A percentile compares a stretch with the other conserved stretches of the same genome.
phyloP scores from a whole-genome alignment of 1,140 invertebrate genomes.

The Olivierus martensii region DNA sequence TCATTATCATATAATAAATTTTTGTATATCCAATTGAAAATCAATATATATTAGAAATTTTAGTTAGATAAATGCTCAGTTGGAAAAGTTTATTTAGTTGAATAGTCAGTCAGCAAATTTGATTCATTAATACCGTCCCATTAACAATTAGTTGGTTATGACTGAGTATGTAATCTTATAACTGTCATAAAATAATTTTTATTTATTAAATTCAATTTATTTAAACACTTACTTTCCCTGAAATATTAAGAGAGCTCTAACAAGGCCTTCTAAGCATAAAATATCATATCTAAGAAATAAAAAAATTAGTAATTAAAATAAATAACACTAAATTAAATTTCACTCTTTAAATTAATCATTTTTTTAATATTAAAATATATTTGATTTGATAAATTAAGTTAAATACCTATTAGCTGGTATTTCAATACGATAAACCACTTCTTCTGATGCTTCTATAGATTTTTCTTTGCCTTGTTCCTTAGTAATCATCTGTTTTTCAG shows the following conservation, averaged over 20 bases:
- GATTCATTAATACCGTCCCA: too few species aligned
- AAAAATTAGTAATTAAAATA: neutral
- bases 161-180: too few species aligned
- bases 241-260: constrained; percentile 71
- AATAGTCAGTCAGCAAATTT: too few species aligned
- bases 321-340: constrained; percentile 1
- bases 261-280: constrained; percentile 85
- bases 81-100: too few species aligned
- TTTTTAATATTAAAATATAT: constrained; percentile 12
- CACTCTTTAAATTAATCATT: neutral
- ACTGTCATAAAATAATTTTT: too few species aligned
- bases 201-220: too few species aligned
- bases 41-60: too few species aligned
- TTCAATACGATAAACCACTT: constrained; percentile 86
- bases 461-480: constrained; percentile 68
- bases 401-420: constrained; percentile 81
- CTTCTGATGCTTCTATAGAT: constrained; percentile 51
- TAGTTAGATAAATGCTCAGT: too few species aligned
- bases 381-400: neutral
- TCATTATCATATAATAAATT: too few species aligned
- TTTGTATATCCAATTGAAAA: too few species aligned
- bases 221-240: constrained; percentile 57
- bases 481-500: constrained; percentile 74
- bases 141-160: too few species aligned
- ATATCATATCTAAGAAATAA: constrained; percentile 62